Percentiles rank a stretch among this genome's conserved stretches.
These are phyloP conservation scores for Alloscopus bannaensis DNA, from an alignment of 2,888 invertebrate species.

Conservation along the genomic window DNA sequence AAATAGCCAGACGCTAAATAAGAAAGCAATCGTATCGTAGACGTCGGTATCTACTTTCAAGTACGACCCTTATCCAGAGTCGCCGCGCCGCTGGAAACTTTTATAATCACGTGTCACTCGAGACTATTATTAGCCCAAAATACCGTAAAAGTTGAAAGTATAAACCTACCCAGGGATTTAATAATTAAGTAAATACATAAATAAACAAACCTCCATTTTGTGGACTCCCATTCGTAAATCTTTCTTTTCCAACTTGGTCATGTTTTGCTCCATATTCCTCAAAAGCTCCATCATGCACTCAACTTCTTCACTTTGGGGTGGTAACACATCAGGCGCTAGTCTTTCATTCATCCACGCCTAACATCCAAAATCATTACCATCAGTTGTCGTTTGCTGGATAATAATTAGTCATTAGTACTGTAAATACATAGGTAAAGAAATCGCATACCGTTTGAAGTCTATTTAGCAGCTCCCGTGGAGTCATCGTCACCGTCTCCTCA, in stretches of 20 bases:
- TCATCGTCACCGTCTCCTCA: conserved; percentile 56
- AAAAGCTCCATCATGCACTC: conserved; percentile 53
- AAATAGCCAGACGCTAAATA: too few relatives aligned
- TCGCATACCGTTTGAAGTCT: conserved; percentile 34
- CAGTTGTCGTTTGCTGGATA: too few relatives aligned
- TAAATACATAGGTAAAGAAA: background rate
- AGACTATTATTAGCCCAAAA: too few relatives aligned
- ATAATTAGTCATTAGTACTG: background rate
- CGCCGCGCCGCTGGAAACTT: too few relatives aligned
- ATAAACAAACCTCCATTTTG: conserved; percentile 51
- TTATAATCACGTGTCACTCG: too few relatives aligned
- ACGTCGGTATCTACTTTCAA: too few relatives aligned
- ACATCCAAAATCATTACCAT: background rate
- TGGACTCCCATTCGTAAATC: conserved; percentile 59
- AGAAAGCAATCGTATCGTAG: too few relatives aligned
- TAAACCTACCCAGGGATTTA: too few relatives aligned
- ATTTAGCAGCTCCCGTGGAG: conserved; percentile 34
- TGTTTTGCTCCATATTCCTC: conserved; percentile 53
- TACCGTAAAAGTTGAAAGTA: too few relatives aligned
- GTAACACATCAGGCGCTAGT: conserved; percentile 57
- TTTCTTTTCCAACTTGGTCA: conserved; percentile 53
- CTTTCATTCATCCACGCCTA: conserved; percentile 64
- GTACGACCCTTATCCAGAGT: too few relatives aligned
- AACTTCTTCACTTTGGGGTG: conserved; percentile 48
- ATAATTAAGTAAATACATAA: background rate